Evolutionary conservation across 2,113 vertebrate species (phyloP), one percentile per base, ranked within the genome.

Genomic region (Malaclemys terrapin): DNA sequence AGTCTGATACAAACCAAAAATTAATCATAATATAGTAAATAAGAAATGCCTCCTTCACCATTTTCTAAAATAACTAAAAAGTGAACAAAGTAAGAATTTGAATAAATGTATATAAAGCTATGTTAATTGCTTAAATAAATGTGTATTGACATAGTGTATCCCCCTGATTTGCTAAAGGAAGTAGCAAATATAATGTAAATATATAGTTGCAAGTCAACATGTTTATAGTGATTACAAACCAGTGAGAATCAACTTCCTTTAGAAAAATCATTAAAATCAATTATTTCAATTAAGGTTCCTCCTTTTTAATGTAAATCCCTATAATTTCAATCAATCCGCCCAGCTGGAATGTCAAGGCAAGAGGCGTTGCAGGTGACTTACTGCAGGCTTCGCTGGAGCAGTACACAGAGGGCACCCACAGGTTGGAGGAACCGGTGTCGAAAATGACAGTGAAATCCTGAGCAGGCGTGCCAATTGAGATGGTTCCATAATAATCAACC

Each of bases 371-470:
- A 54, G 31, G 35, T 38, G 24, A 97, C 97, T 97, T 82, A 98
- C 98, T 7, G 4, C 98, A 98, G 65, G 95, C 88, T 6, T 0
- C 3, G 57, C 95, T 98, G 62, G 38, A 49, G 81, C 97, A 98
- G 79, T 96, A 93, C 45, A 97, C 49, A 16, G 98, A 98, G 9
- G 97, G 97, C 45, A 59, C 52, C 87, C 98, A 98, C 4, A 98
- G 76, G 88, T 98, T 97, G 29, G 98, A 83, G 0, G 98, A 98
- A 49, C 98, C 97, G 0, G 97, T 98, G 94, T 98, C 98, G 0
- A 98, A 98, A 80, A 98, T 24, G 2, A 98, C 98, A 0, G 83
- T 94, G 91, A 98, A 98, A 1, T 97, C 38, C 94, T 98, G 98
- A 22, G 85, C n/a, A 0, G 98, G 98, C 0, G 95, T 97, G 12